Evolutionary conservation across 2,888 invertebrate genomes (phyloP).

Genomic region (Eurytoma adleriae): DNA sequence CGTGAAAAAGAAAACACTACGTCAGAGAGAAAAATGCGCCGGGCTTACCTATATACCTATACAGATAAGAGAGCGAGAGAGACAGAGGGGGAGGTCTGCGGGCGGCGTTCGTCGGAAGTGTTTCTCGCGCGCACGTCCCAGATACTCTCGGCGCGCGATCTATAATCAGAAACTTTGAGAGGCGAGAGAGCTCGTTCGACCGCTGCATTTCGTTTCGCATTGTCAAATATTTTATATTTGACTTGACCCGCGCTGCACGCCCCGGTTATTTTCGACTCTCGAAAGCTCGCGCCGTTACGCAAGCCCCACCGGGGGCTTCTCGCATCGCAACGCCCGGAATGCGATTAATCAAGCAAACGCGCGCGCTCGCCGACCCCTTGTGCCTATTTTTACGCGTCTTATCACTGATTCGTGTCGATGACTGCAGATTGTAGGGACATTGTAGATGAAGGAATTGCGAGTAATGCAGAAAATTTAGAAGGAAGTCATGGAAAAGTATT

Average conservation of each 20-base stretch:
- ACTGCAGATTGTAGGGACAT: no score
- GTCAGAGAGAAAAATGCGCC: no score
- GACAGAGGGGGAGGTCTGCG: no score
- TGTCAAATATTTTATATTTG: conserved; percentile 55
- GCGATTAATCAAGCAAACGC: conserved; percentile 34
- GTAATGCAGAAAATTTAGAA: no score
- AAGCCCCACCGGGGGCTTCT: neutral
- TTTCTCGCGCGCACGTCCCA: conserved; percentile 38
- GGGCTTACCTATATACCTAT: no score
- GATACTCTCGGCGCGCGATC: conserved; percentile 30
- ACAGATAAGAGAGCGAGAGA: no score
- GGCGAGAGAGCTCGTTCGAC: conserved; percentile 17
- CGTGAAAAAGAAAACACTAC: no score
- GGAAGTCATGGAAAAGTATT: no score
- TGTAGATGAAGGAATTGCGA: no score
- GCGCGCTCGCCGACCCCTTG: neutral
- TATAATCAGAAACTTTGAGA: conserved; percentile 54
- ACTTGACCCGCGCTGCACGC: conserved; percentile 44
- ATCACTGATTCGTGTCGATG: neutral
- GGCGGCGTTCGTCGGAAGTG: conserved; percentile 33
- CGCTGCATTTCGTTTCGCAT: conserved; percentile 48
- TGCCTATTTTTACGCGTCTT: no score
- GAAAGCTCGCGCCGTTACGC: conserved; percentile 4
- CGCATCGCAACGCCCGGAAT: neutral
- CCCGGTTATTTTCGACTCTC: conserved; percentile 40